A percentile compares a stretch with the other conserved stretches of the same genome.
Evolutionary conservation across 2,888 invertebrate genomes (phyloP).

Genomic region (Caenorhabditis auriculariae): DNA sequence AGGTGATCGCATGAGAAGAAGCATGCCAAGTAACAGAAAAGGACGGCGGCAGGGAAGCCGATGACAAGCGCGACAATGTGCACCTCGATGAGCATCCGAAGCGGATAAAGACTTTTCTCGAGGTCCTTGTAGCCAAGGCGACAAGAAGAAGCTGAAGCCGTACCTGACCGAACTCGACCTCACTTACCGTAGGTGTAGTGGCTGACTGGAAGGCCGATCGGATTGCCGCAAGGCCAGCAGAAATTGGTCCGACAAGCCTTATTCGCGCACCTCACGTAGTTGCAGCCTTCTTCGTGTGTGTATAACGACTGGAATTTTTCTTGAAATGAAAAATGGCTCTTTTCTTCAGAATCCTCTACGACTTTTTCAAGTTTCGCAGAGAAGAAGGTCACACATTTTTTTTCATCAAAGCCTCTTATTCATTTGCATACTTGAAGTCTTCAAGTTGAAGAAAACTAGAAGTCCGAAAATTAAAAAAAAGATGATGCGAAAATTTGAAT

Average conservation of each 20-base stretch:
- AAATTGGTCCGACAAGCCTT: conserved; percentile 21
- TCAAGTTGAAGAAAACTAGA: too few relatives aligned
- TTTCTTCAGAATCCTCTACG: too few relatives aligned
- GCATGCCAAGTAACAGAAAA: conserved; percentile 12
- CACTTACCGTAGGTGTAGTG: conserved; percentile 15
- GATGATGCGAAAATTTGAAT: too few relatives aligned
- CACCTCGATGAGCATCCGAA: conserved; percentile 14
- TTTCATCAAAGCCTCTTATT: too few relatives aligned
- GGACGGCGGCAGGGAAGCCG: conserved; percentile 14
- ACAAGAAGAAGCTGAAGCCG: conserved; percentile 15
- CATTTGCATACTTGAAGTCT: too few relatives aligned
- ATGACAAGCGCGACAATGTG: conserved; percentile 16
- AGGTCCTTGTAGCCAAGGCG: conserved; percentile 22
- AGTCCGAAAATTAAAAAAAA: too few relatives aligned
- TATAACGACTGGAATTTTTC: conserved; percentile 14
- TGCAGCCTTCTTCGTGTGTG: conserved; percentile 25
- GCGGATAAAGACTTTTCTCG: conserved; percentile 5
- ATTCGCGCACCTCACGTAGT: conserved; percentile 36
- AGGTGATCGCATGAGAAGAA: background rate
- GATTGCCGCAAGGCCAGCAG: conserved; percentile 35
- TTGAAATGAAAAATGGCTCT: too few relatives aligned
- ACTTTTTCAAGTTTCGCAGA: too few relatives aligned
- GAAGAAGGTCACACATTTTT: too few relatives aligned
- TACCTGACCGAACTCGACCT: too few relatives aligned
- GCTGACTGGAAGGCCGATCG: conserved; percentile 11